phyloP scores from a whole-genome alignment of 2,888 invertebrate species.

The Cephus nigrinus region DNA sequence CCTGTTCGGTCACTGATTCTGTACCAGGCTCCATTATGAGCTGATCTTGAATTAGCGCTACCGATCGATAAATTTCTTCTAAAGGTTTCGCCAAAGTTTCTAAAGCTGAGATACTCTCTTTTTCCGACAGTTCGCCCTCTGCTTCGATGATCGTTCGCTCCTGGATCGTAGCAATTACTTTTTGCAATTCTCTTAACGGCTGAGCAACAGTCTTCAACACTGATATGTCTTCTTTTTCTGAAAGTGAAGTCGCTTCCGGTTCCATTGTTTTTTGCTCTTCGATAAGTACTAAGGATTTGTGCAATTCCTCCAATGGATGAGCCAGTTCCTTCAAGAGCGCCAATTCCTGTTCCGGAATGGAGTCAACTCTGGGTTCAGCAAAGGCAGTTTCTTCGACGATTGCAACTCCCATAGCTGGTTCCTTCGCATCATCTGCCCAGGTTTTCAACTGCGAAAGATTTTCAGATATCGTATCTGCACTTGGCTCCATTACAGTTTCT shows the following conservation, averaged over 20 bases:
- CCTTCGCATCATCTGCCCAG: conserved; percentile 37
- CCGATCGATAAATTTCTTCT: conserved; percentile 60
- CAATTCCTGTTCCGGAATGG: conserved; percentile 24
- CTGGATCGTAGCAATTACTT: conserved; percentile 67
- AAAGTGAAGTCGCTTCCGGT: conserved; percentile 23
- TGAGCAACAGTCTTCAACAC: conserved; percentile 64
- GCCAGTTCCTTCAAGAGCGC: conserved; percentile 42
- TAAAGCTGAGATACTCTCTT: conserved; percentile 71
- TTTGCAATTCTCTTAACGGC: conserved; percentile 67
- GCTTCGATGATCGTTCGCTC: conserved; percentile 68
- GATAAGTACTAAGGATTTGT: conserved; percentile 50
- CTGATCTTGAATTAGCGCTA: conserved; percentile 59
- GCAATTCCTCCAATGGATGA: conserved; percentile 50
- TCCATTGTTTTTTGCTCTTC: conserved; percentile 46
- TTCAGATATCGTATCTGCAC: conserved; percentile 58
- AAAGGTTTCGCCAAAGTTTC: conserved; percentile 70
- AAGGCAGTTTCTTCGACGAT: neutral
- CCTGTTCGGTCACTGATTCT: conserved; percentile 1
- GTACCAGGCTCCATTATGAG: conserved; percentile 50
- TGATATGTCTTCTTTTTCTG: conserved; percentile 28
- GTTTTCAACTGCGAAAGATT: conserved; percentile 36
- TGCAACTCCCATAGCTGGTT: conserved; percentile 14
- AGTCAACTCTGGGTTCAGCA: conserved; percentile 12
- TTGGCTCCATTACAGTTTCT: conserved; percentile 50
- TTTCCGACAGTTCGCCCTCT: conserved; percentile 69